Evolutionary conservation across 2,888 invertebrate genomes (phyloP), one percentile per base, ranked within the genome.

Genomic region (Cynaeus angustus): DNA sequence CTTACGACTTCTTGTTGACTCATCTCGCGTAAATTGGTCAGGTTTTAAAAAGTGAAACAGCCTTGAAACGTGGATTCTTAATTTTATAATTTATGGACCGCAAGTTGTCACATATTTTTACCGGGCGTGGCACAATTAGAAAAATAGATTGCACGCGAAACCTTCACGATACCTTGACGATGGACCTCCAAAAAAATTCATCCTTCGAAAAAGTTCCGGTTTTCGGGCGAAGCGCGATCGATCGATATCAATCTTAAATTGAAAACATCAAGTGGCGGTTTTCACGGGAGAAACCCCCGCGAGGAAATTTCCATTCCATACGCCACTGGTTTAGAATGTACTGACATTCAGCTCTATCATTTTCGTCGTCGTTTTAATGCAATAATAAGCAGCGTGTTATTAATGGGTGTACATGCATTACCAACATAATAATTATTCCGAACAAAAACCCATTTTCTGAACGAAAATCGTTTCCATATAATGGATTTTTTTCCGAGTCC

Each of bases 91-190:
- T 52, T 53, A 53, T 53, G 14, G 53, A 50, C 61, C 59, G 46
- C 21, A 13, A 28, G 26, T 62, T 53, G 64, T 64, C 62, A 58
- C 73, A 73, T 73, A 71, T 59, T 71, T 73, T 38, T 21, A 65
- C 45, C 48, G 71, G 73, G 73, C 67, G 73, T 71, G 73, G 73
- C 66, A 62, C 50, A 69, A 67, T 65, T 66, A 67, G 71, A 68
- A 71, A 71, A 73, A 70, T 56, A 66, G 71, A 71, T 68, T 72
- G 68, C 68, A 62, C 28, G 52, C 66, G 58, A 56, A 71, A 70
- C 72, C 72, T 72, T 72, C 72, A 68, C 58, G 38, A 21, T 21
- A 55, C 65, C 65, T 65, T 65, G 53, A 38, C 59, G 58, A 58
- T 58, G 58, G 58, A 33, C 59, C 41, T 26, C 37, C 6, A 12